Conservation (phyloP, 2,888 invertebrate species). For the Pecten maximus region DNA sequence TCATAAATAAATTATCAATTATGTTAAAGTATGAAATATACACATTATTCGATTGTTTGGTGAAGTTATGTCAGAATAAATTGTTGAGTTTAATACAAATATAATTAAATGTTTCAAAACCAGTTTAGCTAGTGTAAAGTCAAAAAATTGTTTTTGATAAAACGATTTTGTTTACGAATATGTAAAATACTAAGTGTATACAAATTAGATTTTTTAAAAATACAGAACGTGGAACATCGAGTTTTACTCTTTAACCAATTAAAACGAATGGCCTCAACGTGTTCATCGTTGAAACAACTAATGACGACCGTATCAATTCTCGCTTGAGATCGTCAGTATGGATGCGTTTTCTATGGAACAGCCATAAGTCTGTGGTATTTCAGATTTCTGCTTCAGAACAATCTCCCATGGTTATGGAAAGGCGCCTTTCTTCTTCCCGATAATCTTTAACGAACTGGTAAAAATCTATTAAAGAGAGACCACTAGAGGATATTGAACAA, state of each 20-base stretch:
- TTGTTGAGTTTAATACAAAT: neutral
- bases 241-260: no score
- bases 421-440: constrained; percentile 17
- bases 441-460: constrained; percentile 28
- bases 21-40: no score
- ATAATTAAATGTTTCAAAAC: neutral
- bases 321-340: neutral
- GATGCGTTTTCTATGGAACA: neutral
- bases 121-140: neutral
- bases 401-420: constrained; percentile 4
- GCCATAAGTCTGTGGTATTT: neutral
- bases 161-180: neutral
- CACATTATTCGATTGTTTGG: no score
- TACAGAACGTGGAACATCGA: no score
- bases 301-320: neutral
- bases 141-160: neutral
- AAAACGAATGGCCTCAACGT: neutral
- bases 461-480: constrained; percentile 22
- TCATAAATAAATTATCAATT: no score
- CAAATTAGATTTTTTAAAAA: no score
- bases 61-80: no score
- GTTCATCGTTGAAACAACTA: neutral
- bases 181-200: neutral
- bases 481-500: neutral
- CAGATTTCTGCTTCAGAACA: neutral